phyloP scores from a whole-genome alignment of 2,888 invertebrate species.

The Malthinus seriepunctatus region DNA sequence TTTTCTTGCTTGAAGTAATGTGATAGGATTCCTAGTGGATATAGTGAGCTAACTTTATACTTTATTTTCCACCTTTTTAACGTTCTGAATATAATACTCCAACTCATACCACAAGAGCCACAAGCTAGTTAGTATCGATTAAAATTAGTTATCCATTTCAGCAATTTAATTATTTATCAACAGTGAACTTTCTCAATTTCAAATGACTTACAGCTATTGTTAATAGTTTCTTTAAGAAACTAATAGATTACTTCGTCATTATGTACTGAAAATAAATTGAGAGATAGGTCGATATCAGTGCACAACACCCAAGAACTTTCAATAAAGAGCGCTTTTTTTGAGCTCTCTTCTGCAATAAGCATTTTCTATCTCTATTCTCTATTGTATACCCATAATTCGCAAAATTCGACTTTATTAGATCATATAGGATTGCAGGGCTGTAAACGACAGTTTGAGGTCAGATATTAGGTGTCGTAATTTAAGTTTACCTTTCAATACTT shows the following conservation, averaged over 20 bases:
- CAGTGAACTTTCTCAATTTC: no score
- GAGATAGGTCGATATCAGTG: slow-evolving; percentile 19
- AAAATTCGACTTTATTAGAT: slow-evolving; percentile 16
- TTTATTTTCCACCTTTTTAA: no score
- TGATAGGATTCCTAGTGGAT: no score
- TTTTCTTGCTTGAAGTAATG: no score
- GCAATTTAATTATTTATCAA: no score
- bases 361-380: slow-evolving; percentile 16
- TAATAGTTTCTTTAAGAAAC: not conserved
- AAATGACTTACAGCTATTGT: no score
- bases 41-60: no score
- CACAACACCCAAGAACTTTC: slow-evolving; percentile 17
- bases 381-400: slow-evolving; percentile 15
- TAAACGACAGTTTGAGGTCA: slow-evolving; percentile 10
- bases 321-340: slow-evolving; percentile 17
- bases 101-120: no score
- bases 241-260: not conserved
- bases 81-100: no score
- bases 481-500: not conserved
- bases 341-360: slow-evolving; percentile 13
- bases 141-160: no score
- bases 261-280: slow-evolving; percentile 9
- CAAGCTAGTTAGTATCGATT: no score
- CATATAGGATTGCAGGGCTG: slow-evolving; percentile 18
- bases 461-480: slow-evolving; percentile 11